Percentiles rank a stretch among this genome's conserved stretches.
Evolutionary conservation across 2,797 vertebrate genomes (phyloP).

Genomic region (Poecile montanus): DNA sequence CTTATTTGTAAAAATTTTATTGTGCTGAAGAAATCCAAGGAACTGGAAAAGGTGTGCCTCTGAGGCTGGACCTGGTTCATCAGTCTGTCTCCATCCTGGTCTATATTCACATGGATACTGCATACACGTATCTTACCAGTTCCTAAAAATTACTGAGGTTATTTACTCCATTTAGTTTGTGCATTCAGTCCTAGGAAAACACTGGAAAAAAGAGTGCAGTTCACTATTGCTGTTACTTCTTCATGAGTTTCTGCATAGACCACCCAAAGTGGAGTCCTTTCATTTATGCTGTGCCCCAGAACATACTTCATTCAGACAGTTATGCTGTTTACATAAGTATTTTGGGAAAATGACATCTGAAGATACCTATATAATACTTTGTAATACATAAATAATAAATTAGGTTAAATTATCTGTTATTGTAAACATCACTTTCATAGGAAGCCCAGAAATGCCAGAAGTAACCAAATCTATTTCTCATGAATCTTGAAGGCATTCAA

Average conservation of each 20-base stretch:
- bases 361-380: not conserved
- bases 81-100: not conserved
- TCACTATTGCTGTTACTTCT: not conserved
- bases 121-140: accelerated
- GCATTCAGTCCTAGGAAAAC: not conserved
- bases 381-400: not conserved
- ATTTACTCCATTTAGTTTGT: not conserved
- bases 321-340: not conserved
- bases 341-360: not conserved
- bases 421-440: not conserved
- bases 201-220: not conserved
- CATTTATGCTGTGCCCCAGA: not conserved
- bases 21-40: not conserved
- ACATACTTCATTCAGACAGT: not conserved
- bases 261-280: not conserved
- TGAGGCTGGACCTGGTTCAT: not conserved
- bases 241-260: not conserved
- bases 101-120: not conserved
- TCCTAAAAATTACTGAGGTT: not conserved
- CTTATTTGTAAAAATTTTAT: not conserved
- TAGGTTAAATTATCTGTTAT: not conserved
- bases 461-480: not conserved
- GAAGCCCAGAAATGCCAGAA: not conserved
- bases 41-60: not conserved
- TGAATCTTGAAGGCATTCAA: not conserved